These are phyloP conservation scores for Rhagium mordax DNA, from an alignment of 2,888 invertebrate species.

Conservation along the genomic window DNA sequence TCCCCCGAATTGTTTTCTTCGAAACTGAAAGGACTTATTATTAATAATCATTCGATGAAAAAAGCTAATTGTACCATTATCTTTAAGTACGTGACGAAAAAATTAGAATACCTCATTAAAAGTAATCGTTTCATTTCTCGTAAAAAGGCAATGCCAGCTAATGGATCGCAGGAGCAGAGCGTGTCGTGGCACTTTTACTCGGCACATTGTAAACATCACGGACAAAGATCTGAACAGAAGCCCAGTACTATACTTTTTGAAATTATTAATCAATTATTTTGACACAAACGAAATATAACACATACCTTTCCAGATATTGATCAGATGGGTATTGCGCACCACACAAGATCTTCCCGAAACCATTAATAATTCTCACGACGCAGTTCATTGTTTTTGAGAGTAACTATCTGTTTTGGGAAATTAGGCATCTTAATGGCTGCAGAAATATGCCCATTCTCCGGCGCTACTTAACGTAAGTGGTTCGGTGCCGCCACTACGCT, in stretches of 20 bases:
- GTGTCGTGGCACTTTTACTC: constrained; percentile 9
- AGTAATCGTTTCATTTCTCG: background rate
- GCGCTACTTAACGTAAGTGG: background rate
- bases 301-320: constrained; percentile 4
- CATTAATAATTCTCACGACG: constrained; percentile 11
- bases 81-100: background rate
- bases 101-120: constrained; percentile 8
- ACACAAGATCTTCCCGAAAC: background rate
- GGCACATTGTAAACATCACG: constrained; percentile 15
- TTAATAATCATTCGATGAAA: too few species aligned
- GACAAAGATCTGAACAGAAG: constrained; percentile 2
- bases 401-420: background rate
- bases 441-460: background rate
- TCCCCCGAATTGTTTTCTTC: too few species aligned
- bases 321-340: background rate
- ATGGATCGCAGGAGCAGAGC: background rate
- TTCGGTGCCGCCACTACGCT: background rate
- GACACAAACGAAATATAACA: constrained; percentile 7
- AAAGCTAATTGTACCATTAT: background rate
- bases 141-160: background rate
- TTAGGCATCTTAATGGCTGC: background rate
- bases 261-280: constrained; percentile 11
- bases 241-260: background rate
- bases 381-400: background rate
- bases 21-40: too few species aligned